phyloP scores from a whole-genome alignment of 1,140 invertebrate species.

The Eumaeus atala region DNA sequence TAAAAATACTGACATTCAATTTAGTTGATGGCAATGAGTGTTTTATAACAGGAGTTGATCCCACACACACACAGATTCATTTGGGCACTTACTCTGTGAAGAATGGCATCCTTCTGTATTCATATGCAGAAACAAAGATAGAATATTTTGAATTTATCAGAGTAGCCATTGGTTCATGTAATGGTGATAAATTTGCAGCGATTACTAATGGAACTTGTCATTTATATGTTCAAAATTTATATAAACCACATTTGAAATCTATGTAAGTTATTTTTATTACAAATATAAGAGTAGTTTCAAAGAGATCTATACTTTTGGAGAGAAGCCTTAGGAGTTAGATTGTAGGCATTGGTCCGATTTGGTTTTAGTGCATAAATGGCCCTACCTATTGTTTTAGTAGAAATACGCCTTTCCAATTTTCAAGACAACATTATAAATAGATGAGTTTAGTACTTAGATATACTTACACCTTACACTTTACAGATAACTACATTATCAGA shows the following conservation, averaged over 20 bases:
- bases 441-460: no score
- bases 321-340: no score
- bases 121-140: no score
- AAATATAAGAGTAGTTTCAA: conserved; percentile 16
- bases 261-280: conserved; percentile 32
- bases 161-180: conserved; percentile 49
- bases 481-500: no score
- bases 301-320: no score
- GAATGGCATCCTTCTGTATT: conserved; percentile 39
- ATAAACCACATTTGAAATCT: conserved; percentile 39
- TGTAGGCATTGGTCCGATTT: no score
- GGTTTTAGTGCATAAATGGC: no score
- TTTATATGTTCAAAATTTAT: conserved; percentile 49
- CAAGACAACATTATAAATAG: no score
- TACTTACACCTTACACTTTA: no score
- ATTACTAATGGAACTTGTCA: conserved; percentile 49
- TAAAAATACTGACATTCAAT: conserved; percentile 50
- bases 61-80: conserved; percentile 21
- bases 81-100: conserved; percentile 41
- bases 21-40: conserved; percentile 56
- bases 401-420: no score
- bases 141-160: conserved; percentile 39
- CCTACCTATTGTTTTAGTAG: no score
- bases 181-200: conserved; percentile 53
- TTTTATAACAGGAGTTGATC: conserved; percentile 36